Evolutionary conservation across 2,888 invertebrate species (phyloP), one percentile per base, ranked within the genome.

Genomic region (Protonemura montana): DNA sequence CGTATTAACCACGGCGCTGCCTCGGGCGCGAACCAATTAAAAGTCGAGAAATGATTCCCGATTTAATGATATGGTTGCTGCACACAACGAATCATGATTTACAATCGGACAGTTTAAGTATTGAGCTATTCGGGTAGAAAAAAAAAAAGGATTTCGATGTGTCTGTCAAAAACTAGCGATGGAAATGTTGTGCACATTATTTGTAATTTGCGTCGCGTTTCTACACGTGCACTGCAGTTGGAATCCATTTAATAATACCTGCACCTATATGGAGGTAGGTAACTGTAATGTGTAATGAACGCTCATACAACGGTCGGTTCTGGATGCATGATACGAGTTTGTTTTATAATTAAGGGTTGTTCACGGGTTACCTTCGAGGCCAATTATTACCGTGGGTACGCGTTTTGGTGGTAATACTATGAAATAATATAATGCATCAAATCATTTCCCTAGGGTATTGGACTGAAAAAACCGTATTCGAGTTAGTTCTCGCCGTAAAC

Each of bases 1-100:
- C 25, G 84, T 42, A 84, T 30, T 27, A 30, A 82, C 41, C 42
- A 29, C 28, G n/a, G n/a, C n/a, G 76, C 59, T 30, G 78, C 86
- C 82, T 29, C n/a, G 16, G 27, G 82, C 28, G 30, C 29, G 6
- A 29, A 29, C 29, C 82, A 35, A 82, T 82, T 82, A 82, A 30
- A 82, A 82, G 28, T 35, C 29, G 35, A 82, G 35, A 28, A 82
- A 29, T 30, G 82, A 82, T 30, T 82, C 82, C 59, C 29, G 25
- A 82, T n/a, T 29, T 82, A 82, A 82, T 82, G 13, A 82, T n/a
- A 82, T 28, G 35, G 2, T 35, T 82, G n/a, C n/a, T n/a, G 26
- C 29, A 78, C 78, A 27, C 82, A 29, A 35, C 5, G 6, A 82
- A 2, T 30, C 13, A 6, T 82, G 82, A 35, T 29, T 35, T 28